Percentiles rank a stretch among this genome's conserved stretches.
These are phyloP conservation scores for Polyploca ridens DNA, from an alignment of 2,888 invertebrate genomes.

Conservation along the genomic window DNA sequence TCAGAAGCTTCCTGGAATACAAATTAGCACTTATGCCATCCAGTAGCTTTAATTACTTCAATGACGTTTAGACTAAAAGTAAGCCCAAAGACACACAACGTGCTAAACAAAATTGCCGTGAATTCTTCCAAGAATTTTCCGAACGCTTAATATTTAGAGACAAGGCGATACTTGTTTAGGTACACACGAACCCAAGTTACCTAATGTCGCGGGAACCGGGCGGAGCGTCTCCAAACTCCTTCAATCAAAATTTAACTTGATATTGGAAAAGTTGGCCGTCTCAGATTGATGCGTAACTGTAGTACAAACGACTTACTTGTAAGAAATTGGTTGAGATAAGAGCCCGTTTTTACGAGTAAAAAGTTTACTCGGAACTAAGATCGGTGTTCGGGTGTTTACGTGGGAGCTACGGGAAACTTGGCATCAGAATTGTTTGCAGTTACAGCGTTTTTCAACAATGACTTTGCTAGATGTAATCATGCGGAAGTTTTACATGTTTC, in stretches of 20 bases:
- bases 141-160: slow-evolving; percentile 9
- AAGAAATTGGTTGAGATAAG: slow-evolving; percentile 12
- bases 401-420: slow-evolving; percentile 15
- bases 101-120: background rate
- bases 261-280: slow-evolving; percentile 60
- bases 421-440: background rate
- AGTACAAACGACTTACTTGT: slow-evolving; percentile 31
- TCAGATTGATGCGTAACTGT: slow-evolving; percentile 55
- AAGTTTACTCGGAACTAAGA: slow-evolving; percentile 28
- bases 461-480: slow-evolving; percentile 11
- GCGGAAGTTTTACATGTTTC: background rate
- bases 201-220: slow-evolving; percentile 22
- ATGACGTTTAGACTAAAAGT: no score
- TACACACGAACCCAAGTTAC: slow-evolving; percentile 8
- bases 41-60: no score
- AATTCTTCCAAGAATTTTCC: background rate
- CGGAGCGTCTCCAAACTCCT: slow-evolving; percentile 46
- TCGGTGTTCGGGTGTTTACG: slow-evolving; percentile 27
- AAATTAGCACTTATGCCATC: no score
- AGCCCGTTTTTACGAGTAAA: slow-evolving; percentile 18
- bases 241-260: slow-evolving; percentile 67
- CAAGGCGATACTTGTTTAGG: slow-evolving; percentile 9
- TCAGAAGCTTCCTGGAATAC: no score
- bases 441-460: slow-evolving; percentile 6
- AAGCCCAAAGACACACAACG: no score